Base-by-base conservation (phyloP, 2,797 vertebrate species). In the Tangara arthus region DNA sequence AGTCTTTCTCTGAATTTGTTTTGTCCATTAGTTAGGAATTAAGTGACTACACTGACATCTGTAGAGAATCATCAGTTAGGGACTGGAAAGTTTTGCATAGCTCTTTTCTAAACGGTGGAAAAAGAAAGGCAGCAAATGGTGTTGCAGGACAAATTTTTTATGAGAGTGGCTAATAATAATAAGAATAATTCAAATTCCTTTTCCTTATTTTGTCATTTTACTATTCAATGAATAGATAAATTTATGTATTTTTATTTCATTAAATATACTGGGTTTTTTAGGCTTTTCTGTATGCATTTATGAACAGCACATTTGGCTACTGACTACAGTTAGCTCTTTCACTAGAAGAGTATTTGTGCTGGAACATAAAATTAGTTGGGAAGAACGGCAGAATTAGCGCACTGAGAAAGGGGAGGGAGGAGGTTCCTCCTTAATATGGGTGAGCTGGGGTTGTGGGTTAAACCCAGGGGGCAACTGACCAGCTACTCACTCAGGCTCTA, bases 381-480 rank as follows among this genome's bases (percentile, higher is more conserved):
- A 87, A 89, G 66, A 89, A 56, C 7, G 12, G 7, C 12, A 79
- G 37, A 56, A 68, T 37, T 5, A 39, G 5, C n/a, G 11, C 5
- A 22, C 6, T 28, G 17, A 71, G 24, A 71, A 81, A 9, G 5
- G 15, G 5, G 12, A 70, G 20, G 22, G 21, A 72, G 27, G 8
- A 83, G 2, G 3, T 3, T 0, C 2, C 11, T n/a, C 30, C 52
- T 53, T 32, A 32, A 1, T 20, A 11, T 28, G 15, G 22, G 22
- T 53, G 28, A 53, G 8, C 21, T 52, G 12, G 2, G 32, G 7
- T 4, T 60, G 16, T 19, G 9, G 6, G 8, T 52, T 34, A 76
- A 50, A 9, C 3, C 18, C 3, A 1, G 3, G 0, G 0, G 15
- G 7, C 27, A 86, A 49, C n/a, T 82, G 32, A 69, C 26, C 11